Evolutionary conservation across 2,888 invertebrate genomes (phyloP), one percentile per base, ranked within the genome.

Genomic region (Aleiodes leptofemur): DNA sequence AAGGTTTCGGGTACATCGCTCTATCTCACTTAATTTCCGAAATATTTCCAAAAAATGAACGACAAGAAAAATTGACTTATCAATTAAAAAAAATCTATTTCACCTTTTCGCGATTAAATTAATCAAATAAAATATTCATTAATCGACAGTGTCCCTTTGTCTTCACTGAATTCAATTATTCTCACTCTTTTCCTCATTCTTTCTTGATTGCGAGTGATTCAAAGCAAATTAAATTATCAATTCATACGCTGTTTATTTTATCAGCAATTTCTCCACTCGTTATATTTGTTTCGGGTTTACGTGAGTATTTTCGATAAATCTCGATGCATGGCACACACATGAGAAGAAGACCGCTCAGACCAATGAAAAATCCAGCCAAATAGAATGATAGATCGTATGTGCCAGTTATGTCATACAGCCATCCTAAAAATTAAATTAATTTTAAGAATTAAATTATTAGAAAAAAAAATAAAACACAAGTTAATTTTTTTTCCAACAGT

Each of bases 311-410:
- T 29, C 86, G 83, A 66, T 84, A 87, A 64, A 86, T 81, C 77
- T 86, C 86, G 75, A 87, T 81, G 14, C 88, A 79, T 23, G 91
- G 91, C 82, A 90, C 86, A 31, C 91, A 87, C 79, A 91, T 81
- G 80, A 96, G 89, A 64, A 95, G 91, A 1, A 93, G 82, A 0
- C 96, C 96, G 1, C 96, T 96, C 11, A 95, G 72, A 0, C 92
- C 93, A 80, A 96, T 96, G 90, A 96, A 96, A 31, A 94, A 90
- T 0, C 96, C 96, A 1, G 96, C 94, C 72, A 95, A 87, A 90
- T 95, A 96, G 91, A 96, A 96, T 0, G 96, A 94, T 66, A 95
- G 90, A 87, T 95, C 93, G 90, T 96, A 96, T 8, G 92, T 93
- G 64, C 93, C 93, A 0, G 95, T 95, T 73, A 95, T 91, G 89